Percentiles rank a stretch among this genome's conserved stretches.
phyloP scores from a whole-genome alignment of 2,888 invertebrate species.

The Limnephilus auricula region DNA sequence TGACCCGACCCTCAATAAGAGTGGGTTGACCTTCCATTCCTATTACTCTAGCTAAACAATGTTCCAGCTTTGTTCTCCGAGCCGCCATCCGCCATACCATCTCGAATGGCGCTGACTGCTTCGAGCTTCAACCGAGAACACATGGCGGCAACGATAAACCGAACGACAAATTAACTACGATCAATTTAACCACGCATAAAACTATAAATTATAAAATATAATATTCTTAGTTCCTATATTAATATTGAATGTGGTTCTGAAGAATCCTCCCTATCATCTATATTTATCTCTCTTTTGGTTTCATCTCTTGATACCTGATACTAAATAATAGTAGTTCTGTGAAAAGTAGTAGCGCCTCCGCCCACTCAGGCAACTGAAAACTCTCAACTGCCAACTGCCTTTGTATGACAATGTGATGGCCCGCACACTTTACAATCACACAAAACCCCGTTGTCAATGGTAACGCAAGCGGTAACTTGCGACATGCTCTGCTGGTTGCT shows the following conservation, averaged over 20 bases:
- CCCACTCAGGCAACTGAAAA: no score
- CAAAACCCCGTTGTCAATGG: no score
- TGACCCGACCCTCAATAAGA: neutral
- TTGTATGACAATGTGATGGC: no score
- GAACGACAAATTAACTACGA: constrained; percentile 54
- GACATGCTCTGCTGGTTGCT: no score
- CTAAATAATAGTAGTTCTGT: no score
- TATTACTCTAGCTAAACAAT: constrained; percentile 50
- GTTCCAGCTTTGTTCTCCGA: neutral
- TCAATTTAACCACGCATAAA: constrained; percentile 48
- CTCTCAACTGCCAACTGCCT: no score
- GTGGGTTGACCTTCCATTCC: neutral
- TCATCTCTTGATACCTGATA: no score
- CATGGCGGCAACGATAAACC: constrained; percentile 49
- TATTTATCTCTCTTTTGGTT: no score
- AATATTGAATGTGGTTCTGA: neutral
- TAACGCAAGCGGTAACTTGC: no score
- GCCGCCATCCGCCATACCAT: neutral
- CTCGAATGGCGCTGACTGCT: neutral
- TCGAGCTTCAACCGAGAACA: constrained; percentile 30
- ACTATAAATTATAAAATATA: neutral
- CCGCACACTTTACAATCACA: no score
- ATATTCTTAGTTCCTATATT: neutral
- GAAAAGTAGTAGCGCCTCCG: no score
- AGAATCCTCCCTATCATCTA: neutral